Base-by-base conservation (phyloP, 1,140 invertebrate genomes). In the Gonioctena quinquepunctata region DNA sequence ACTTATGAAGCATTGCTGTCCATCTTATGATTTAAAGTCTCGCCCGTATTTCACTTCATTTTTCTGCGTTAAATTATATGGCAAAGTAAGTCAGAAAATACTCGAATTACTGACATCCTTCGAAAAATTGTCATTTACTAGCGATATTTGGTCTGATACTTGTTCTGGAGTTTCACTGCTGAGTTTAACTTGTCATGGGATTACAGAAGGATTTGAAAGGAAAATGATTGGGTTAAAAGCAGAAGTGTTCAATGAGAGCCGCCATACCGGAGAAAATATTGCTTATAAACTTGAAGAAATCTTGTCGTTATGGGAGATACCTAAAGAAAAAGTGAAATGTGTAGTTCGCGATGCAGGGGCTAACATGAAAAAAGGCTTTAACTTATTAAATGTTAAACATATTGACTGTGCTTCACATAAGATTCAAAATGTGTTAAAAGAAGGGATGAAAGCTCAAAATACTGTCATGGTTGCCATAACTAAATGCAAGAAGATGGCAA, bases 321-420 rank as follows among this genome's bases (percentile, higher is more conserved):
- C 68, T 25, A 76, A 76, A 75, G 72, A 75, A 76, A 77, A 77
- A 11, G 57, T 75, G 54, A 54, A 66, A 75, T 76, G 71, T 75
- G 50, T 76, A 61, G 75, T 78, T 68, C 59, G 75, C 26, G 73
- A 78, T 70, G 69, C 62, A 61, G 75, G 73, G 57, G 60, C 76
- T 68, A 76, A 73, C 70, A 77, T 76, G 73, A 77, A 75, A 69
- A 75, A 68, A 77, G 66, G 69, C 7, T 16, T 65, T 16, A 48
- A 23, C n/a, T 33, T 62, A 8, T 8, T 8, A 8, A n/a, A 42
- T n/a, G n/a, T 42, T 13, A 8, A 8, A 13, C 8, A 42, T 33
- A 19, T 62, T 19, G 19, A 33, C 21, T 28, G 25, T 19, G 21
- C 63, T 65, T 49, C 48, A 49, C 63, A 50, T 18, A 49, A 65